Base-by-base conservation (phyloP, 1,140 invertebrate genomes). In the Proales similis region DNA sequence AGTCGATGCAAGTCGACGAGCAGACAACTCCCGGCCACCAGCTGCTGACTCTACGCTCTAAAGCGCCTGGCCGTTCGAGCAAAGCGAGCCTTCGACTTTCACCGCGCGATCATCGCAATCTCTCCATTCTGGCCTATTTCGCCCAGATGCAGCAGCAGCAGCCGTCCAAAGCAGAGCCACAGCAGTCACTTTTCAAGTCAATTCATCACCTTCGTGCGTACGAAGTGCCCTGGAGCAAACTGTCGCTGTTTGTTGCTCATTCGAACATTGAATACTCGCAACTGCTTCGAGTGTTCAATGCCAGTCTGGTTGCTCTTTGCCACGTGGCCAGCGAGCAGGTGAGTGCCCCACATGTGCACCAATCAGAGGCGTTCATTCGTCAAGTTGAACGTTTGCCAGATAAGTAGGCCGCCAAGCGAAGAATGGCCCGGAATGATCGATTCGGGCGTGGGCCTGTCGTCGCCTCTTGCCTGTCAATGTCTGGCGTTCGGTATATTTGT, bases 261-360 rank as follows among this genome's bases (percentile, higher is more conserved):
- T 64, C 64, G 39, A 60, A 20, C 20, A 65, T 75, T 22, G 53
- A 64, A 3, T 63, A 39, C 2, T 43, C 46, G 5, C 66, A 70
- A 17, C 61, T 73, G 6, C 36, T 75, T 22, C 57, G 67, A 36
- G 69, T 70, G 22, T 49, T 77, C 12, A 70, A 74, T 67, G 70
- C 69, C n/a, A 68, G 66, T 42, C 43, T 75, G 17, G 73, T 77
- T 14, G 72, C 69, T 14, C 65, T 77, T 26, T 73, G 70, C 63
- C 29, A 60, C 12, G 67, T 69, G 22, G 66, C 73, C 47, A 20
- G 67, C 19, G 49, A 64, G 29, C 27, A 66, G 64, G 67, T 69
- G 63, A 53, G 64, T 63, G 20, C 27, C n/a, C n/a, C n/a, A n/a
- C n/a, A n/a, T n/a, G n/a, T n/a, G n/a, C n/a, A n/a, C n/a, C n/a